phyloP scores from a whole-genome alignment of 2,888 invertebrate species.

The Entomobrya multifasciata region DNA sequence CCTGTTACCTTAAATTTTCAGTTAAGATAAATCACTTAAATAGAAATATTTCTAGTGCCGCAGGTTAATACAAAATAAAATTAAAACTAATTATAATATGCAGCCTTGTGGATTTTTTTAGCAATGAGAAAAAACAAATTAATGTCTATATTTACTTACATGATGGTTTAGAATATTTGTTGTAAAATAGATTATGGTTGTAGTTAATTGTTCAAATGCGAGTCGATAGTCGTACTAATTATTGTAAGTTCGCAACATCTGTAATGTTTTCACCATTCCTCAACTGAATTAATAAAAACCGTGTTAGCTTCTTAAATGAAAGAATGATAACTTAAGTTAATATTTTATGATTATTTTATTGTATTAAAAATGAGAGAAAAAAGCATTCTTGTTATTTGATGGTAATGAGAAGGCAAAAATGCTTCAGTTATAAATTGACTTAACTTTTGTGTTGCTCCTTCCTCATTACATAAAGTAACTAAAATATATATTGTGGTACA shows the following conservation, averaged over 20 bases:
- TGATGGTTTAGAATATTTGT: constrained; percentile 1
- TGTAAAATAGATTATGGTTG: constrained; percentile 14
- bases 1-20: constrained; percentile 44
- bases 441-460: constrained; percentile 20
- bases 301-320: not conserved
- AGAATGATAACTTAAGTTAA: constrained; percentile 16
- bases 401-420: constrained; percentile 27
- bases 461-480: not conserved
- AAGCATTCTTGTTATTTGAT: constrained; percentile 19
- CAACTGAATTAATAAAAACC: constrained; percentile 18
- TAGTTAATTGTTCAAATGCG: constrained; percentile 11
- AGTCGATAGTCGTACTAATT: constrained; percentile 36
- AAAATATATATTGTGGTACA: not conserved
- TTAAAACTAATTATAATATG: not conserved
- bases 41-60: not conserved
- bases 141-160: constrained; percentile 23
- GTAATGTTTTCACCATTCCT: constrained; percentile 71
- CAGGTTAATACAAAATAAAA: constrained; percentile 2
- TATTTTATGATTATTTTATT: constrained; percentile 1
- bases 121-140: not conserved
- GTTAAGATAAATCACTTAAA: not conserved
- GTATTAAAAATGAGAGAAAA: not conserved
- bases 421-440: constrained; percentile 18
- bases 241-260: constrained; percentile 33
- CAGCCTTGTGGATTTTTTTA: constrained; percentile 29